Conservation (phyloP, 1,140 invertebrate species). For the Alviniconcha marisindica region DNA sequence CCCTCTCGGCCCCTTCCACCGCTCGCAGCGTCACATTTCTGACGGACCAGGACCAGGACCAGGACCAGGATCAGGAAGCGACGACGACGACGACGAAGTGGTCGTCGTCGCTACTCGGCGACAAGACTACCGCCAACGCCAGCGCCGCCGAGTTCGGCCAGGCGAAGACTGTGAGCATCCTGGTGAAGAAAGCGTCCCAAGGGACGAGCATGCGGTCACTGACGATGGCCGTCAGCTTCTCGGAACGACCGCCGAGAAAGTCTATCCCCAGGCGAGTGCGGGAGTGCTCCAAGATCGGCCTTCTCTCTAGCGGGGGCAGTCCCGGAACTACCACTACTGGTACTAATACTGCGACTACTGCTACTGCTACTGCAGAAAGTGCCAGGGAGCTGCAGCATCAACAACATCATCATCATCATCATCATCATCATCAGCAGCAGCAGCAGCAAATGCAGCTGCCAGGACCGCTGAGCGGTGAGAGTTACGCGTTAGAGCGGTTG, state of each 20-base stretch:
- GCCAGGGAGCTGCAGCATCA: not conserved
- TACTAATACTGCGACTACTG: no score
- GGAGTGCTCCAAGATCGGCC: not conserved
- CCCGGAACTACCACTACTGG: no score
- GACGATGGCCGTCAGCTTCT: constrained; percentile 7
- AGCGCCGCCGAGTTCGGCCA: no score
- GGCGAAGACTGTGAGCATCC: not conserved
- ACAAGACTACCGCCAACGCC: no score
- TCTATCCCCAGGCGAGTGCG: not conserved
- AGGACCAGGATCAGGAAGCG: no score
- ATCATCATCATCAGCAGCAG: not conserved
- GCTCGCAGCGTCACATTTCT: not conserved
- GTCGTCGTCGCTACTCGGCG: no score
- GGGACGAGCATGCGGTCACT: no score
- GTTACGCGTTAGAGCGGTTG: no score
- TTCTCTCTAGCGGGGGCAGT: not conserved
- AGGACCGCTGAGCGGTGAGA: no score
- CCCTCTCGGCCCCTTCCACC: not conserved
- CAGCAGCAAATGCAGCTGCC: no score
- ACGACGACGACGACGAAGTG: no score
- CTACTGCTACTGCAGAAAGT: not conserved
- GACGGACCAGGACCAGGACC: constrained; percentile 3
- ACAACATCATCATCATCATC: no score
- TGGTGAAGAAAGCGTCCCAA: constrained; percentile 1
- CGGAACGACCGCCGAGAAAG: not conserved